Evolutionary conservation across 1,140 invertebrate genomes (phyloP).

Genomic region (Bombus superbus): DNA sequence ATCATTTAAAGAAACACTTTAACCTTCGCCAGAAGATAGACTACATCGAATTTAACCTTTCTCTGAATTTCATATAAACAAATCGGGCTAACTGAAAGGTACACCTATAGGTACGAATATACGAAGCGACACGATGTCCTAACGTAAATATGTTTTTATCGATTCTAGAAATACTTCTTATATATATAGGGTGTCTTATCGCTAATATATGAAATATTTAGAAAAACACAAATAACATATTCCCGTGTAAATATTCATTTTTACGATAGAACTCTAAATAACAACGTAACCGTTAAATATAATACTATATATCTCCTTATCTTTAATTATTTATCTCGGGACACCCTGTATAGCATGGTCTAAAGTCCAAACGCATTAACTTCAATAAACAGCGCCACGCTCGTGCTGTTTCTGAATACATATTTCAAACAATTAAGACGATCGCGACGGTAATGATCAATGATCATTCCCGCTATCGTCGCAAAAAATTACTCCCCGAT

Average conservation of each 20-base stretch:
- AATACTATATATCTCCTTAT: neutral
- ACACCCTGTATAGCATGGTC: neutral
- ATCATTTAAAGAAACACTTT: neutral
- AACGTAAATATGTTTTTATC: neutral
- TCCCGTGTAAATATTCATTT: no score
- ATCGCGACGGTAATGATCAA: neutral
- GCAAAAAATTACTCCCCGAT: neutral
- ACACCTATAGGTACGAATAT: neutral
- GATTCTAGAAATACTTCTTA: neutral
- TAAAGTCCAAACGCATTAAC: neutral
- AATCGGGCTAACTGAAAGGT: neutral
- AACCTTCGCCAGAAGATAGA: neutral
- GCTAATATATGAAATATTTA: neutral
- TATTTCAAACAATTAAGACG: neutral
- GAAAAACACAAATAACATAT: no score
- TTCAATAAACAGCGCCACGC: neutral
- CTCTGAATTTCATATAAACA: constrained; percentile 35
- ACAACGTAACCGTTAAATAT: neutral
- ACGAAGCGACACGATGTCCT: no score
- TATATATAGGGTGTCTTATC: neutral
- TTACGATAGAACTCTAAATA: neutral
- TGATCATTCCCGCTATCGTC: neutral
- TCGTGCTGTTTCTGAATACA: neutral
- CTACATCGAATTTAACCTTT: neutral
- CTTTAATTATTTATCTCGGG: neutral